Base-by-base conservation (phyloP, 2,113 vertebrate genomes). In the Bos indicus region DNA sequence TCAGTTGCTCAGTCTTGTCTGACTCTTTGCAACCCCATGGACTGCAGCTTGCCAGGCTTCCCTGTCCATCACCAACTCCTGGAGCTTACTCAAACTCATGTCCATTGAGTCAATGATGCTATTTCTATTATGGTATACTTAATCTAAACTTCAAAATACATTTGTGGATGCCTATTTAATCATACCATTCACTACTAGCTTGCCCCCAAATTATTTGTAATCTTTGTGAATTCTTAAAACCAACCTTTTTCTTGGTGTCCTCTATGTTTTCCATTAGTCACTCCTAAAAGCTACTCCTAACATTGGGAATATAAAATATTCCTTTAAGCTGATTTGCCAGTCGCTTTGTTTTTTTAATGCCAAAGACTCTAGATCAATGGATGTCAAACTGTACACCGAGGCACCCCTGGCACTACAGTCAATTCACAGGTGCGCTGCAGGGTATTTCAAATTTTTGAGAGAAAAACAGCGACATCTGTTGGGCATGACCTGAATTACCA, bases 401-500 rank as follows among this genome's bases (percentile, higher is more conserved):
- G 51, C 13, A 92, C 46, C 52, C 46, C 48, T 57, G 30, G 54
- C 54, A 17, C 26, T n/a, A 21, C 2, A 21, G 54, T 36, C 71
- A 74, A 54, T 60, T 95, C 77, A 57, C 57, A 48, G 43, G 83
- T n/a, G 26, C 10, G 9, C n/a, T 77, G 23, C 9, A 60, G 43
- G 48, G 3, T 87, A 56, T 56, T 90, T 83, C 56, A 77, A 48
- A 93, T 43, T 85, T 97, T 93, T 90, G 87, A 96, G 97, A 95
- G 94, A 81, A 97, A 77, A 92, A 94, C 78, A 97, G 96, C 36
- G 92, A 97, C 96, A 97, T 96, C 97, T 98, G 74, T 96, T 97
- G 98, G 97, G 26, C 78, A 71, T 96, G 46, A 96, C 83, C 90
- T 97, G 88, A 97, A 98, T 57, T 94, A 96, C 91, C 19, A 40